These are phyloP conservation scores for Thaumatotibia leucotreta DNA, from an alignment of 1,140 invertebrate genomes.

Conservation along the genomic window DNA sequence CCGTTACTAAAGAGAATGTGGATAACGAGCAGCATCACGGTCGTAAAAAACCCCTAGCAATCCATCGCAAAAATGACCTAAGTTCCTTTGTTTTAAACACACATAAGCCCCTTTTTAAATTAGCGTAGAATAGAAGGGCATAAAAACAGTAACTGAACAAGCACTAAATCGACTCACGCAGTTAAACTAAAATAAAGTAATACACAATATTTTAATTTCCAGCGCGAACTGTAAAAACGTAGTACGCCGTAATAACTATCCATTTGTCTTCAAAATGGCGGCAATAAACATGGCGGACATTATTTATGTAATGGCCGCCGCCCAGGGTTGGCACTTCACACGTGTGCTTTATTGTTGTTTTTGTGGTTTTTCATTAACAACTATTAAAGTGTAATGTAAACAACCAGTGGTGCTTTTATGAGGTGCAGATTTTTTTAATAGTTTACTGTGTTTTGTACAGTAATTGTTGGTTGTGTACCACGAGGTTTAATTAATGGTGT, in stretches of 20 bases:
- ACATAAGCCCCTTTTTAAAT: conserved; percentile 7
- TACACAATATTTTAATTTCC: conserved; percentile 75
- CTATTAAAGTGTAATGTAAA: conserved; percentile 41
- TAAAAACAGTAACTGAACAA: conserved; percentile 38
- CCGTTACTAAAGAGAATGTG: conserved; percentile 8
- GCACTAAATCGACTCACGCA: conserved; percentile 65
- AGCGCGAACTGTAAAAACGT: conserved; percentile 69
- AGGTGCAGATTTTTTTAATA: neutral
- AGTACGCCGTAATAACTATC: conserved; percentile 73
- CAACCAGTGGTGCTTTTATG: neutral
- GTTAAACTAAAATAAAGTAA: conserved; percentile 66
- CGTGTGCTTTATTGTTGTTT: conserved; percentile 66
- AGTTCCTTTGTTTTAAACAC: conserved; percentile 24
- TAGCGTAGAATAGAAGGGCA: conserved; percentile 26
- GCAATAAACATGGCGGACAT: conserved; percentile 73
- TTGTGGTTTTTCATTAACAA: conserved; percentile 69
- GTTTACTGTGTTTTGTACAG: neutral
- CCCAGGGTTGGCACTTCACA: conserved; percentile 64
- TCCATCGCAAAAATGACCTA: conserved; percentile 25
- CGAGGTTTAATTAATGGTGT: neutral
- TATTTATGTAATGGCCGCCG: conserved; percentile 74
- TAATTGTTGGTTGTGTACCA: neutral
- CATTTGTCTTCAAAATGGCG: conserved; percentile 76
- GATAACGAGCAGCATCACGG: neutral
- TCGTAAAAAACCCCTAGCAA: conserved; percentile 11